These are phyloP conservation scores for Menura novaehollandiae DNA, from an alignment of 2,113 vertebrate species.

Conservation along the genomic window DNA sequence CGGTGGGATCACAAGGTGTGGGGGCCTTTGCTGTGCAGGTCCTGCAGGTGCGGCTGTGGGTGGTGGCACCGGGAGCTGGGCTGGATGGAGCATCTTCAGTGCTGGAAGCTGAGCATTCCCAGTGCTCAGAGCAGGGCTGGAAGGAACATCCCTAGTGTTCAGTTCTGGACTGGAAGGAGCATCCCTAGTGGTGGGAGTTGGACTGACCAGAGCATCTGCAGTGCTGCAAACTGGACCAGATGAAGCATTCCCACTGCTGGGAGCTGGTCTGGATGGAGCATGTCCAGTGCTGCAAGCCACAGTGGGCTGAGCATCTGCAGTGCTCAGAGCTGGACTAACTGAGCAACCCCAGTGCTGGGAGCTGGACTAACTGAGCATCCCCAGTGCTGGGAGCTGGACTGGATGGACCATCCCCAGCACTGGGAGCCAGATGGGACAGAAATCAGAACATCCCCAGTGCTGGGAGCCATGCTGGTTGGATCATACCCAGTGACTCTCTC, in stretches of 20 bases:
- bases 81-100: background rate
- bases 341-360: background rate
- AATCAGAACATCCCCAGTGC: background rate
- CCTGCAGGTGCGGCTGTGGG: background rate
- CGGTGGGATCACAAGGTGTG: background rate
- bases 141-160: rapidly evolving
- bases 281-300: background rate
- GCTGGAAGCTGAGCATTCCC: background rate
- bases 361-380: background rate
- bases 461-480: background rate
- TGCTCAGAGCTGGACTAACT: background rate
- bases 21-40: background rate
- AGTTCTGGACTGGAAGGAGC: background rate
- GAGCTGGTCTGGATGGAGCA: background rate
- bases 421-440: background rate
- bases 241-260: rapidly evolving
- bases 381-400: rapidly evolving
- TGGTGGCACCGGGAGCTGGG: background rate
- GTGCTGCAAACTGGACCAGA: background rate
- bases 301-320: rapidly evolving
- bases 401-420: rapidly evolving
- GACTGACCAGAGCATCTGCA: background rate
- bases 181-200: rapidly evolving
- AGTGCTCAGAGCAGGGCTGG: background rate
- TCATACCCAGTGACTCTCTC: background rate